Evolutionary conservation across 2,888 invertebrate species (phyloP).

Genomic region (Strigamia crassipes): DNA sequence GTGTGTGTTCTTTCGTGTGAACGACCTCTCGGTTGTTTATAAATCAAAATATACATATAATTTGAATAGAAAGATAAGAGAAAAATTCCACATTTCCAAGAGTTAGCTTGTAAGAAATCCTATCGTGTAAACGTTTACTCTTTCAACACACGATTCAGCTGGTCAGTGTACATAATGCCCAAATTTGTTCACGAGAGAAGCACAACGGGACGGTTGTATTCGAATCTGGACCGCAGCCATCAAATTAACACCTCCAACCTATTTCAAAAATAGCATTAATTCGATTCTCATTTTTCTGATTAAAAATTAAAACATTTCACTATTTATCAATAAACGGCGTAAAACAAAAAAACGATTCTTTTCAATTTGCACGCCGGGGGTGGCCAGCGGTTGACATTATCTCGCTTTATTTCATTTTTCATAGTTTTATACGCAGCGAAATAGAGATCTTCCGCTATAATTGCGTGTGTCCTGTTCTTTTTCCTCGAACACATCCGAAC

Average conservation of each 20-base stretch:
- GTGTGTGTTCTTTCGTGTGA: not conserved
- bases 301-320: too few species aligned
- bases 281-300: too few species aligned
- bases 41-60: not conserved
- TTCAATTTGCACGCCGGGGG: not conserved
- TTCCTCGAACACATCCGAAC: not conserved
- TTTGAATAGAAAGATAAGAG: constrained; percentile 8
- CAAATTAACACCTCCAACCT: not conserved
- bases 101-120: constrained; percentile 6
- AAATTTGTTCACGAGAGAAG: not conserved
- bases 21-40: not conserved
- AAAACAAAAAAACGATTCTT: too few species aligned
- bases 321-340: too few species aligned
- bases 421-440: not conserved
- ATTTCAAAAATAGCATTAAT: not conserved
- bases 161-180: constrained; percentile 2
- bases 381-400: not conserved
- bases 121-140: not conserved
- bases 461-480: not conserved
- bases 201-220: not conserved
- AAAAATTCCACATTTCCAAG: constrained; percentile 5
- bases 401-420: not conserved
- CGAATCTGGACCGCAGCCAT: not conserved
- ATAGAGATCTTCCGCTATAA: constrained; percentile 17
- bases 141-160: not conserved